A percentile compares a stretch with the other conserved stretches of the same genome.
phyloP scores from a whole-genome alignment of 2,888 invertebrate genomes.

The Tipula confusa region DNA sequence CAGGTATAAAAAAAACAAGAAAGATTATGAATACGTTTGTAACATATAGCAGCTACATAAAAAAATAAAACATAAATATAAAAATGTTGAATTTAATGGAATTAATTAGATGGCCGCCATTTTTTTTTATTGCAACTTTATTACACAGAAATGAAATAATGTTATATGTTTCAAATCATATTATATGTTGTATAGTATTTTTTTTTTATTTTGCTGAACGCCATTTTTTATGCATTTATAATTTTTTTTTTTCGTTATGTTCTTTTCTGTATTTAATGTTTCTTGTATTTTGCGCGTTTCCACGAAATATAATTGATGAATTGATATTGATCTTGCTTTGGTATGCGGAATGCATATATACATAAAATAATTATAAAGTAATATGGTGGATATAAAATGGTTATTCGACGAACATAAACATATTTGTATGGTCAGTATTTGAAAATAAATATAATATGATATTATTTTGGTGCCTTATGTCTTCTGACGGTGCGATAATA shows the following conservation, averaged over 20 bases:
- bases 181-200: too few relatives aligned
- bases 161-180: background rate
- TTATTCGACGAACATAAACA: background rate
- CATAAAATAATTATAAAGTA: background rate
- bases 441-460: background rate
- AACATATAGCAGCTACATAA: background rate
- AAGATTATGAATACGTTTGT: background rate
- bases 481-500: too few relatives aligned
- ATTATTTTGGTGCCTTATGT: background rate
- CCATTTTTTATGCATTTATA: constrained; percentile 21
- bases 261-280: background rate
- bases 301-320: constrained; percentile 20
- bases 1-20: background rate
- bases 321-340: constrained; percentile 12
- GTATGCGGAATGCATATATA: background rate
- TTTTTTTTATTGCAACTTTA: background rate
- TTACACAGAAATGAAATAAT: background rate
- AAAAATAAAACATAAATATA: too few relatives aligned
- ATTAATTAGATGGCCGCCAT: background rate
- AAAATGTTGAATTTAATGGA: background rate
- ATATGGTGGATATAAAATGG: constrained; percentile 20
- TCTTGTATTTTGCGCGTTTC: constrained; percentile 25
- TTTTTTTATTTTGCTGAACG: background rate
- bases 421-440: background rate
- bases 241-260: background rate